Base-by-base conservation (phyloP, 2,113 vertebrate genomes). In the Reinhardtius hippoglossoides region DNA sequence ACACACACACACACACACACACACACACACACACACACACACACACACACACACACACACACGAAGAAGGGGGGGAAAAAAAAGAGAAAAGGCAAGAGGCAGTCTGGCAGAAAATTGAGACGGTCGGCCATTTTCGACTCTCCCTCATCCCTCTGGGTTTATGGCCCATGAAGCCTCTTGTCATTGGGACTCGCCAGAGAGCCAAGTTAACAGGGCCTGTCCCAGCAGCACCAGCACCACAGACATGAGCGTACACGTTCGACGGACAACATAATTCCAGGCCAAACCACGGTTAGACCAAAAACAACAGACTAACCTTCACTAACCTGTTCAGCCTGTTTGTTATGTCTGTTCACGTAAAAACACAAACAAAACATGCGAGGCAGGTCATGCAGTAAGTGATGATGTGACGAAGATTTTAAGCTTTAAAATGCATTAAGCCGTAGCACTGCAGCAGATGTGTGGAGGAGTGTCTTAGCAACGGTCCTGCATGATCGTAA, bases 21-120 rank as follows among this genome's bases (percentile, higher is more conserved):
- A 24, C 23, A 24, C 23, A 44, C 60, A 63, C 20, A 57, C 52
- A 60, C 48, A 62, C 40, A 55, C 27, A 20, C 27, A n/a, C 18
- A 60, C 26, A 77, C 21, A 67, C 35, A 14, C 23, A 24, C 23
- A 24, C 23, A 24, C 23, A 44, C 60, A 63, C 20, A 57, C 52
- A 60, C 48, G 16, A 55, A 44, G 58, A 57, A 55, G n/a, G n/a
- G n/a, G n/a, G n/a, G 26, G 31, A 44, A 75, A 74, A 67, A 82
- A 73, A 77, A 60, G 61, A 80, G 65, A 70, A 74, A 84, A 65
- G 42, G 74, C 40, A 57, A 85, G 74, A 85, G 74, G 89, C 92
- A 93, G 88, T 78, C 82, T 93, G 88, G 89, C 90, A 92, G 91
- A 94, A 94, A 94, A 94, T 93, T 93, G 93, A 91, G 92, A 92